Evolutionary conservation across 2,888 invertebrate genomes (phyloP).

Genomic region (Drosophila peninsularis): DNA sequence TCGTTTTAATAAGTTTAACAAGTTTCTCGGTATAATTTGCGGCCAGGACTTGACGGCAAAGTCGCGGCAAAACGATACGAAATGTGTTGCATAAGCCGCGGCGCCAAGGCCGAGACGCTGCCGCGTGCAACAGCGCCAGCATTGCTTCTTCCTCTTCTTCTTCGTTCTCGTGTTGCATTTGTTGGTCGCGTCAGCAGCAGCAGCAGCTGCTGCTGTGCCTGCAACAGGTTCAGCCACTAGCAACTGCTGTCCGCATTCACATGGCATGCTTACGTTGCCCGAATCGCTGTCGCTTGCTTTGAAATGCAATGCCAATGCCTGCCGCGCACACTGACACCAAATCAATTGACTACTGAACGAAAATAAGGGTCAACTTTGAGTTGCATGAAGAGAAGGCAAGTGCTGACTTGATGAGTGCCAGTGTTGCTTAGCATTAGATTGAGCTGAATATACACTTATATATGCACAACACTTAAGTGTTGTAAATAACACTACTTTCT

Average conservation of each 20-base stretch:
- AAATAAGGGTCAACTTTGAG: too few relatives aligned
- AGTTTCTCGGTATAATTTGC: constrained; percentile 80
- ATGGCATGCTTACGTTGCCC: constrained; percentile 39
- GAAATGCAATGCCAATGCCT: constrained; percentile 41
- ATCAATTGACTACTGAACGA: too few relatives aligned
- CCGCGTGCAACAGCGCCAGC: constrained; percentile 31
- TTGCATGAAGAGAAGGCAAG: too few relatives aligned
- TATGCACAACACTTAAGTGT: background rate
- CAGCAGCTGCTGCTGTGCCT: background rate
- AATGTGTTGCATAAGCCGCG: constrained; percentile 45
- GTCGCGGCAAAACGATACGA: constrained; percentile 37
- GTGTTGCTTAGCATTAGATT: background rate
- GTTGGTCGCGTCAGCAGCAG: constrained; percentile 10
- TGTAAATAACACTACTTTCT: background rate
- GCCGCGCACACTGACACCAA: constrained; percentile 29
- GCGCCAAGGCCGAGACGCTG: constrained; percentile 12
- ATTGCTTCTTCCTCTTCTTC: background rate
- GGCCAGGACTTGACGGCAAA: constrained; percentile 53
- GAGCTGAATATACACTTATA: background rate
- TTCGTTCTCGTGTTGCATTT: background rate
- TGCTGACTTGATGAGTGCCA: background rate
- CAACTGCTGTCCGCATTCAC: constrained; percentile 22
- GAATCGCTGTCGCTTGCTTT: constrained; percentile 35
- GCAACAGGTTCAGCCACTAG: constrained; percentile 46
- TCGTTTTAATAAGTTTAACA: constrained; percentile 80